These are phyloP conservation scores for Anisognathus igniventris DNA, from an alignment of 2,797 vertebrate species.

Conservation along the genomic window DNA sequence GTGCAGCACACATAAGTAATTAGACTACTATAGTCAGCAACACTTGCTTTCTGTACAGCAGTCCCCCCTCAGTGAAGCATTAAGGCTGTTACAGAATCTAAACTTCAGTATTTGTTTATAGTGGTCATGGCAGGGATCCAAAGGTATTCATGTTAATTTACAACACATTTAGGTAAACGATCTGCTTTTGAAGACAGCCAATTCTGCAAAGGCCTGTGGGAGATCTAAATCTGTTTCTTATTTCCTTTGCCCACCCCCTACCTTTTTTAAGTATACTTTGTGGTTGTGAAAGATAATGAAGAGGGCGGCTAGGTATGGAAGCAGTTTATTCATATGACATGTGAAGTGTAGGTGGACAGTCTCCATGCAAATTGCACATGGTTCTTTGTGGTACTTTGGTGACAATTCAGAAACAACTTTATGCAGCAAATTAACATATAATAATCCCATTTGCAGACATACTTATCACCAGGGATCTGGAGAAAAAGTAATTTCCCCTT, in stretches of 20 bases:
- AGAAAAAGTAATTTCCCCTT: neutral
- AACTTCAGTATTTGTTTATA: conserved; percentile 70
- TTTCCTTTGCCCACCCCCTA: conserved; percentile 20
- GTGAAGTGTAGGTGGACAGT: neutral
- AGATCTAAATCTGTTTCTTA: conserved; percentile 65
- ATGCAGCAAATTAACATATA: neutral
- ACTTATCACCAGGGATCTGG: neutral
- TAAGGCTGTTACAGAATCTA: conserved; percentile 66
- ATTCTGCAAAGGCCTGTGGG: conserved; percentile 16
- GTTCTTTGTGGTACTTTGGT: neutral
- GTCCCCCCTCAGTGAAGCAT: conserved; percentile 55
- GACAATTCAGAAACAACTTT: neutral
- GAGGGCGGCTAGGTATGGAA: neutral
- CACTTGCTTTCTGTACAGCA: conserved; percentile 41
- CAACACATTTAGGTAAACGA: conserved; percentile 63
- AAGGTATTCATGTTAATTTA: conserved; percentile 69
- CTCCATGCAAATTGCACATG: neutral
- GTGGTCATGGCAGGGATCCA: conserved; percentile 67
- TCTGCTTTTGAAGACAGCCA: conserved; percentile 55
- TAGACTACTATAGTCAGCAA: conserved; percentile 64
- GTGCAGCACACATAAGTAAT: conserved; percentile 47
- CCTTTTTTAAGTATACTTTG: neutral
- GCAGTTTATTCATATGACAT: neutral
- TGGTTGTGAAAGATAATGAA: neutral
- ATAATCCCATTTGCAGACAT: neutral